These are phyloP conservation scores for Argyresthia goedartella DNA, from an alignment of 2,888 invertebrate species.

Conservation along the genomic window DNA sequence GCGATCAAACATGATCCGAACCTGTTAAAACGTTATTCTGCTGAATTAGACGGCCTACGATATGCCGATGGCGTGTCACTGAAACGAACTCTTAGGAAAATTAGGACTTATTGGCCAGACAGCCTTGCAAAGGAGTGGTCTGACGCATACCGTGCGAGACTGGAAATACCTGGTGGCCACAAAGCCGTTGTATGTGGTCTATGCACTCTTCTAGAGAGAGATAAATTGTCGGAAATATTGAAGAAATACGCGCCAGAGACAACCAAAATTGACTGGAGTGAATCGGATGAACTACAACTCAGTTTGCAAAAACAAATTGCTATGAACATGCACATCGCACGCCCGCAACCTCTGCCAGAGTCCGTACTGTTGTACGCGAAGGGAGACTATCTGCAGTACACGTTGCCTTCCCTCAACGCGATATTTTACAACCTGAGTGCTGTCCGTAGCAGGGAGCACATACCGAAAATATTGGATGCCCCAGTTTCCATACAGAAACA, in stretches of 20 bases:
- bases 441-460: constrained; percentile 20
- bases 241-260: constrained; percentile 33
- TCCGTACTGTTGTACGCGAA: constrained; percentile 35
- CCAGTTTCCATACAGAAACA: constrained; percentile 49
- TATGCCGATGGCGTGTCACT: constrained; percentile 23
- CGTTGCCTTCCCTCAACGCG: constrained; percentile 39
- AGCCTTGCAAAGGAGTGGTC: constrained; percentile 29
- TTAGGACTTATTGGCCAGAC: constrained; percentile 41
- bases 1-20: constrained; percentile 42
- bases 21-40: constrained; percentile 24
- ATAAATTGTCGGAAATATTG: constrained; percentile 25
- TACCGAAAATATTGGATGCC: constrained; percentile 29
- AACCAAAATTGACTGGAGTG: constrained; percentile 36
- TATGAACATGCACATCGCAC: constrained; percentile 42
- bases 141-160: constrained; percentile 20
- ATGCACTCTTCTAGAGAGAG: constrained; percentile 27
- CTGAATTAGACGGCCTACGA: constrained; percentile 23
- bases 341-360: constrained; percentile 38
- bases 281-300: constrained; percentile 29
- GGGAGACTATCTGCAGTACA: constrained; percentile 44
- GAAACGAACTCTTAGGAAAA: constrained; percentile 25
- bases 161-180: constrained; percentile 23
- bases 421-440: constrained; percentile 37
- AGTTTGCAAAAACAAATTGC: constrained; percentile 37
- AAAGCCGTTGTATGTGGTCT: constrained; percentile 31